Evolutionary conservation across 1,140 invertebrate genomes (phyloP), one percentile per base, ranked within the genome.

Genomic region (Sycophila sp.): DNA sequence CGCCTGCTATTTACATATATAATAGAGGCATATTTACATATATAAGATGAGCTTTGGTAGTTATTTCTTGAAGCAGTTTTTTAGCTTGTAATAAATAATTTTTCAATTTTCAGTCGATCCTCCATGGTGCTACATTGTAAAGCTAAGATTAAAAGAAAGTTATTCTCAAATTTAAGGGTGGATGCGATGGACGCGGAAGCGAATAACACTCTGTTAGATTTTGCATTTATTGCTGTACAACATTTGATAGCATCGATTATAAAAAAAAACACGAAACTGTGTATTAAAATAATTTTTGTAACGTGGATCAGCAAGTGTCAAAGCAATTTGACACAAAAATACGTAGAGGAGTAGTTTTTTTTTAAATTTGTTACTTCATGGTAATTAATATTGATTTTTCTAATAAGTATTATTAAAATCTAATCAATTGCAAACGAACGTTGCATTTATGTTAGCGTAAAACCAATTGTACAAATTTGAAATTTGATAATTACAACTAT

Each of bases 41-140:
- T 47, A 22, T 22, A 30, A 69, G 19, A 55, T 15, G 34, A 60
- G 22, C 24, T 55, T 51, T 45, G 17, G 19, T 63, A 62, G 42
- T 8, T 13, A 55, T 38, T 70, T 64, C 5, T 34, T 22, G 4
- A 8, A 62, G 15, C 36, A 45, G n/a, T n/a, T 63, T 70, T 70
- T 53, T 70, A 42, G 40, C n/a, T 71, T 66, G 19, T 42, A 60
- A 49, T 51, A 24, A 51, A 53, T n/a, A 11, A 63, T 38, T 38
- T 63, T 65, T 51, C 2, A 66, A 49, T 4, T 51, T 71, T 65
- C 56, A 59, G 42, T 66, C 26, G 42, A 71, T 51, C 24, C 15
- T 65, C 66, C 15, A 40, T 60, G 69, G 69, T 71, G 53, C 55
- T 66, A 65, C 34, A 10, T 63, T 71, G n/a, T 34, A 66, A 65